phyloP scores from a whole-genome alignment of 2,888 invertebrate species.

The Invenusta paracnida region DNA sequence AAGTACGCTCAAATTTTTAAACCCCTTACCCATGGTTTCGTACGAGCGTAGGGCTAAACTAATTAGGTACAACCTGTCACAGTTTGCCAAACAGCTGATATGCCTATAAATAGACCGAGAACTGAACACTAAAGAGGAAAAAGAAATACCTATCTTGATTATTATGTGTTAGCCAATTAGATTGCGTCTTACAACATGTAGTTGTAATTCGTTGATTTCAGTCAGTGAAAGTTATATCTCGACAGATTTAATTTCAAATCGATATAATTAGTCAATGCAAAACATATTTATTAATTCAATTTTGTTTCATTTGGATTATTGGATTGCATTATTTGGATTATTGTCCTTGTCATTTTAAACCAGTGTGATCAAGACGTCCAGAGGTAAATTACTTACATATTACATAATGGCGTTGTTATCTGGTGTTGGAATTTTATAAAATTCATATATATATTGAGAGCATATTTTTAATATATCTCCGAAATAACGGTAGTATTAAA shows the following conservation, averaged over 20 bases:
- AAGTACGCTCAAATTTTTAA: conserved; percentile 26
- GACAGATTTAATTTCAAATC: not conserved
- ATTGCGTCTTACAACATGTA: not conserved
- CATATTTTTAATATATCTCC: no score
- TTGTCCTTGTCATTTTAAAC: no score
- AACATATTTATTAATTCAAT: no score
- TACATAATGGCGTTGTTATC: no score
- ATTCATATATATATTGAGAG: no score
- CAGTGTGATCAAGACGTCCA: no score
- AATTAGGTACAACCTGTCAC: conserved; percentile 29
- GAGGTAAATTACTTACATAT: no score
- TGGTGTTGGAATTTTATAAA: no score
- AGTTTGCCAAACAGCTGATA: conserved; percentile 27
- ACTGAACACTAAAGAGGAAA: not conserved
- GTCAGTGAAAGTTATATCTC: not conserved
- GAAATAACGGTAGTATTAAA: no score
- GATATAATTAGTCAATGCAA: no score
- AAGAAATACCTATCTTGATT: not conserved
- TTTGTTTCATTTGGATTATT: no score
- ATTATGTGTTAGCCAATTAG: conserved; percentile 8
- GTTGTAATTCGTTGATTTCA: not conserved
- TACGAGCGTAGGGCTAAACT: conserved; percentile 24
- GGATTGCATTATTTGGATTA: no score
- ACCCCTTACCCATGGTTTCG: conserved; percentile 9
- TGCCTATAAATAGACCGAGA: conserved; percentile 27